A percentile compares a stretch with the other conserved stretches of the same genome.
These are phyloP conservation scores for Cisticola juncidis DNA, from an alignment of 2,113 vertebrate genomes.

Conservation along the genomic window DNA sequence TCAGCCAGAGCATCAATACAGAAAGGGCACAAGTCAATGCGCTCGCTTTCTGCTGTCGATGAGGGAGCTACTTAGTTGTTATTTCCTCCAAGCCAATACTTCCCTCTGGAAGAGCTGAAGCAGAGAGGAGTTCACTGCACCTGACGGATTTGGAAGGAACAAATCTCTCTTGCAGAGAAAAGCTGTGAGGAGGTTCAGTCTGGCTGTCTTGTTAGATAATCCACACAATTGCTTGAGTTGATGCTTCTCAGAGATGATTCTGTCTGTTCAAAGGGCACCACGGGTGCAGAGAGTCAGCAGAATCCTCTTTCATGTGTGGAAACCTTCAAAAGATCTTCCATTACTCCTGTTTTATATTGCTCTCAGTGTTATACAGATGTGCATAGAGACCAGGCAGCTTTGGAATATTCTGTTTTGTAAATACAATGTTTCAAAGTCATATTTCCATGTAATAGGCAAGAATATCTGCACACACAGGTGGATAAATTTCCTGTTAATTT, in stretches of 20 bases:
- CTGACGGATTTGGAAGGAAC: not conserved
- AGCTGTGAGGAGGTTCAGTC: not conserved
- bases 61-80: conserved; percentile 3
- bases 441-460: not conserved
- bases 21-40: conserved; percentile 52
- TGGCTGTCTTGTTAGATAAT: not conserved
- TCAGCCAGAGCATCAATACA: conserved; percentile 16
- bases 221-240: not conserved
- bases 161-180: not conserved
- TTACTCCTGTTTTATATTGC: not conserved
- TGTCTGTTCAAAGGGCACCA: not conserved
- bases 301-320: not conserved
- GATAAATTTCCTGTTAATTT: not conserved
- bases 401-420: conserved; percentile 10
- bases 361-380: conserved; percentile 20
- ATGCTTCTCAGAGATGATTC: not conserved
- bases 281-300: not conserved
- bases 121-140: not conserved
- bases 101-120: not conserved
- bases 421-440: not conserved
- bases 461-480: not conserved
- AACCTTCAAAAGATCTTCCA: conserved; percentile 27
- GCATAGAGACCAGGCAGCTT: not conserved
- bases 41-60: conserved; percentile 19
- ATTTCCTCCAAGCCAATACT: not conserved